Base-by-base conservation (phyloP, 2,113 vertebrate species). In the Oreochromis spilurus region DNA sequence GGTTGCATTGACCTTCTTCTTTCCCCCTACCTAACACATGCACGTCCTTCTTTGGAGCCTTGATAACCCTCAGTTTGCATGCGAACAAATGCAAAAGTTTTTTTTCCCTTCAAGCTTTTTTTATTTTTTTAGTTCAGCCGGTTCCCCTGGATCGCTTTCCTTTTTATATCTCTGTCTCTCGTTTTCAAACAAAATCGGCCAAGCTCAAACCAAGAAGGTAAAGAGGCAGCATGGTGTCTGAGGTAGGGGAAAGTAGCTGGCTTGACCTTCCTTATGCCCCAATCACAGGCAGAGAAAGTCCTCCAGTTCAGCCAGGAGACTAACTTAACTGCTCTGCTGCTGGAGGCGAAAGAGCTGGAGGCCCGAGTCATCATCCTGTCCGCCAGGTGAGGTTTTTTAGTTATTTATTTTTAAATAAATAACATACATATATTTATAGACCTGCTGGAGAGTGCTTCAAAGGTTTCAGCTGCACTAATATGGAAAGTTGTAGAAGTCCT, bases 41-140 rank as follows among this genome's bases (percentile, higher is more conserved):
- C 98, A 99, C 98, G 98, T 97, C 96, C 97, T 97, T 98, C 97
- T 97, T 98, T 97, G 97, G 97, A 97, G 97, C 97, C 97, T 98
- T 97, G 97, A 98, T 95, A 97, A 97, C 97, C 97, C 97, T 97
- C 98, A 97, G 97, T 98, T 99, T 99, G 98, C 98, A 99, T 99
- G 98, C 97, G 2, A 89, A 96, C 95, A 96, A 97, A 98, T 97
- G 97, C 97, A 97, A 96, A 98, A 96, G 89, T 92, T 94, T 93
- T 94, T 94, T 93, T 87, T 85, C 92, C 93, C 94, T 93, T 90
- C 94, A 96, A 94, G 96, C 95, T 96, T 96, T 95, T 95, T 94
- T 86, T 91, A 89, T 88, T 93, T 89, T 95, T 95, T 94, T 91
- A 93, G 93, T 95, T 96, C 86, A 96, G 93, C 95, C 94, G 91